These are phyloP conservation scores for Dioctria linearis DNA, from an alignment of 2,888 invertebrate genomes.

Conservation along the genomic window DNA sequence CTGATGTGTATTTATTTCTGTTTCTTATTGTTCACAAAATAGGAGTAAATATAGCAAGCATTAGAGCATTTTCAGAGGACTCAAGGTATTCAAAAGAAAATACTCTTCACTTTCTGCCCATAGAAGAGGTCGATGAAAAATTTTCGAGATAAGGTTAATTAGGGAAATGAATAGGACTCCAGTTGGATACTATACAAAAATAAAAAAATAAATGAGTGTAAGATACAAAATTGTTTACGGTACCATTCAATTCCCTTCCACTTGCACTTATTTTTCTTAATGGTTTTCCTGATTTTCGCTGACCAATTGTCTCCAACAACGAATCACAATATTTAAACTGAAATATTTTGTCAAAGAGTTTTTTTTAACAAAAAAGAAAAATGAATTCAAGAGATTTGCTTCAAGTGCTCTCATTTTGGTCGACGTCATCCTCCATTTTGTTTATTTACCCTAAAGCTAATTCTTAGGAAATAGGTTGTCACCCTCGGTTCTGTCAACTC, in stretches of 20 bases:
- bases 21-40: background rate
- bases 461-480: slow-evolving; percentile 18
- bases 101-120: slow-evolving; percentile 36
- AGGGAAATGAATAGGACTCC: slow-evolving; percentile 30
- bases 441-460: slow-evolving; percentile 1
- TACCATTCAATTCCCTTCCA: too few species aligned
- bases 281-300: too few species aligned
- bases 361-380: too few species aligned
- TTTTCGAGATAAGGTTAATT: slow-evolving; percentile 47
- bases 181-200: slow-evolving; percentile 21
- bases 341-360: too few species aligned
- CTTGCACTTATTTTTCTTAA: too few species aligned
- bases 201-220: background rate
- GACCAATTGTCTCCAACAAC: too few species aligned
- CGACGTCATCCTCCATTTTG: slow-evolving; percentile 33
- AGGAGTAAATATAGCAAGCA: slow-evolving; percentile 26
- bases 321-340: too few species aligned
- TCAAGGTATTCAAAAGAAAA: slow-evolving; percentile 33
- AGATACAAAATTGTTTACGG: too few species aligned
- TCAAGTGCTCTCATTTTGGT: background rate
- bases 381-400: too few species aligned
- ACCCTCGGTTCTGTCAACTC: slow-evolving; percentile 7
- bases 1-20: slow-evolving; percentile 19
- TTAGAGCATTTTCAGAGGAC: slow-evolving; percentile 13
- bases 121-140: background rate